A percentile compares a stretch with the other conserved stretches of the same genome.
These are phyloP conservation scores for Brachionus paranguensis DNA, from an alignment of 1,140 invertebrate species.

Conservation along the genomic window DNA sequence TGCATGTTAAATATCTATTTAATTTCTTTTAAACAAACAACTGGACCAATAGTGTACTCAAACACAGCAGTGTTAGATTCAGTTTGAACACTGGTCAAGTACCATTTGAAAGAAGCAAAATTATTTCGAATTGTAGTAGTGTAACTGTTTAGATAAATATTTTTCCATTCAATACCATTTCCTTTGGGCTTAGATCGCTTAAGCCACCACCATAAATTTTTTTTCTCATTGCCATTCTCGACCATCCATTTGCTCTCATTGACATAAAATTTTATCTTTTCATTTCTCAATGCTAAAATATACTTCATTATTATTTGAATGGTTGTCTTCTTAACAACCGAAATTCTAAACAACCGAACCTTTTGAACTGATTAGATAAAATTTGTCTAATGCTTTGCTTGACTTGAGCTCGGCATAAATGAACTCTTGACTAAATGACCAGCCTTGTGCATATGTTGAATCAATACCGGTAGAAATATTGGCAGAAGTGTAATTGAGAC, in stretches of 20 bases:
- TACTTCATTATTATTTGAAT: neutral
- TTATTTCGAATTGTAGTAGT: too few relatives aligned
- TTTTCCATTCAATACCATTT: slow-evolving; percentile 17
- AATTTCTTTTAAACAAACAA: neutral
- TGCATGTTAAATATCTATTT: neutral
- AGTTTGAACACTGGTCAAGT: neutral
- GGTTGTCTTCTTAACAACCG: neutral
- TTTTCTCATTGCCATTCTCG: neutral
- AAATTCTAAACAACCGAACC: neutral
- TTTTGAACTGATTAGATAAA: neutral
- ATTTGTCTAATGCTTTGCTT: neutral
- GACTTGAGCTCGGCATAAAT: slow-evolving; percentile 4
- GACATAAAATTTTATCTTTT: neutral
- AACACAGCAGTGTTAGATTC: neutral
- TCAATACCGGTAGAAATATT: neutral
- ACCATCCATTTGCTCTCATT: neutral
- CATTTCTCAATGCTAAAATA: neutral
- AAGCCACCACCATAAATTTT: neutral
- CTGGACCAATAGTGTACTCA: neutral
- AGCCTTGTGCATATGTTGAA: neutral
- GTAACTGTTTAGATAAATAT: neutral
- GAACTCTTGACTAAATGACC: neutral
- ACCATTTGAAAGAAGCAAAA: neutral
- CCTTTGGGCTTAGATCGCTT: neutral
- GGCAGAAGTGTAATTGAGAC: neutral